Conservation (phyloP, 2,888 invertebrate species). For the Watsonalla binaria region DNA sequence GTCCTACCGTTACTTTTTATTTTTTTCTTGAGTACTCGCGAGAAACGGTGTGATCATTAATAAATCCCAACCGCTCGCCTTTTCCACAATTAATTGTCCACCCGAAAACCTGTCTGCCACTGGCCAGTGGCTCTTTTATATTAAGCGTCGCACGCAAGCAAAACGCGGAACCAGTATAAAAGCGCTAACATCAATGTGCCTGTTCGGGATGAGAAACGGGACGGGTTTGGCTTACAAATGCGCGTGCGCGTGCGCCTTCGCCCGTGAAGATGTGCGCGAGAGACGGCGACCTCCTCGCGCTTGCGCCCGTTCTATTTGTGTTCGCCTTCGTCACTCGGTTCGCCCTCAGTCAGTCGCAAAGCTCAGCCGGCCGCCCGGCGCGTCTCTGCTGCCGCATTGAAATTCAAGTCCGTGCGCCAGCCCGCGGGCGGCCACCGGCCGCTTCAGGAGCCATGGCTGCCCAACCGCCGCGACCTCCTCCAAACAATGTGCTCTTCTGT, state of each 20-base stretch:
- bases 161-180: constrained; percentile 69
- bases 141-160: constrained; percentile 52
- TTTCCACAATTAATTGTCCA: constrained; percentile 58
- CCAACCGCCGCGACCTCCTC: constrained; percentile 70
- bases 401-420: constrained; percentile 60
- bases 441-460: constrained; percentile 69
- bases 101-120: constrained; percentile 57
- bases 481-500: constrained; percentile 72
- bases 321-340: constrained; percentile 75
- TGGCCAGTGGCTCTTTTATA: constrained; percentile 29
- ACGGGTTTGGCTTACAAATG: constrained; percentile 72
- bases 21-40: constrained; percentile 42
- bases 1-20: constrained; percentile 50
- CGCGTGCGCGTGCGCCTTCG: constrained; percentile 75
- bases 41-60: constrained; percentile 43
- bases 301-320: constrained; percentile 77
- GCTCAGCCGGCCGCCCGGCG: constrained; percentile 72
- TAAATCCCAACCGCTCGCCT: constrained; percentile 43
- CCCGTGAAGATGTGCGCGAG: constrained; percentile 77
- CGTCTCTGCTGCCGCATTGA: constrained; percentile 59
- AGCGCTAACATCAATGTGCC: constrained; percentile 67
- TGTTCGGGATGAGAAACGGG: constrained; percentile 64
- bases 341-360: constrained; percentile 77
- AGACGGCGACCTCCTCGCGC: constrained; percentile 76
- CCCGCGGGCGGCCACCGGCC: constrained; percentile 55